Base-by-base conservation (phyloP, 2,888 invertebrate species). In the Troides helena region DNA sequence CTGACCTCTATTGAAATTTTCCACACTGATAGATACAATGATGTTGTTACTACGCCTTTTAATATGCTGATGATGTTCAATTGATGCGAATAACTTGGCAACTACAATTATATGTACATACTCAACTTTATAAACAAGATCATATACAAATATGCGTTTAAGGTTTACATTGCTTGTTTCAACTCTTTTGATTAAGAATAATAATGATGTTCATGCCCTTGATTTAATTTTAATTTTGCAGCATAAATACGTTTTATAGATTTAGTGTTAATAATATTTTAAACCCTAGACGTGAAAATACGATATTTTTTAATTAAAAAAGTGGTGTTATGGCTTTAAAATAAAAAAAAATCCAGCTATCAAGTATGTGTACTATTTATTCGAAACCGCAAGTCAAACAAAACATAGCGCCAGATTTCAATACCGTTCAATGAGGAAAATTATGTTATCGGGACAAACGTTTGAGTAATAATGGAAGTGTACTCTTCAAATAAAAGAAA, bases 1-100 rank as follows among this genome's bases (percentile, higher is more conserved):
- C 64, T 78, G 81, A 83, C 81, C 78, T 70, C 25, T 59, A 56
- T 69, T 72, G 79, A 73, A 83, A 83, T 76, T 84, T 84, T 82
- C 84, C 83, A 74, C 71, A 60, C 70, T 39, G 61, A 67, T 71
- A 71, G 30, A 61, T 43, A 70, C 70, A 67, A 61, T 67, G 67
- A 30, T 50, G 17, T 18, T 70, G 70, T 67, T 67, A 67, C 70
- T 64, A 70, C 64, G 70, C 64, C 17, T 30, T 65, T 66, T 23
- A 60, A 43, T 46, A 25, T 39, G 17, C 30, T 59, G 17, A 23
- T 30, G 18, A 62, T 43, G 59, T 59, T 59, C 17, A 59, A 59
- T 30, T 30, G 39, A 53, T n/a, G 18, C 5, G n/a, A 53, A 53
- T 53, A 53, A 18, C n/a, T n/a, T 18, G n/a, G n/a, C 53, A 8